phyloP scores from a whole-genome alignment of 1,140 invertebrate species.

The Bombus haemorrhoidalis region DNA sequence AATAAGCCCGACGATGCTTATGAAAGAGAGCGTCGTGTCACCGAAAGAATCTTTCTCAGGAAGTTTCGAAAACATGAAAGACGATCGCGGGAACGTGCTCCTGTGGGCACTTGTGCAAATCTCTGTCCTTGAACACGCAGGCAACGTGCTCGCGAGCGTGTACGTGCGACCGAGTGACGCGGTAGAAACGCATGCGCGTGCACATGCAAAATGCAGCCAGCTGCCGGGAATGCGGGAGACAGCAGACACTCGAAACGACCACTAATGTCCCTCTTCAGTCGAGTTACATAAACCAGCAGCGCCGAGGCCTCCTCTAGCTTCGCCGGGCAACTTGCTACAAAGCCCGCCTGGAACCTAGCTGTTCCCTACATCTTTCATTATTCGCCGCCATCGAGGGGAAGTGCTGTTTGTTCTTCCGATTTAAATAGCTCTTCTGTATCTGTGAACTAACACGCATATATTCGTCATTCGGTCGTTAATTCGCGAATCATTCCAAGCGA shows the following conservation, averaged over 20 bases:
- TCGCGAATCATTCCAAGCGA: neutral
- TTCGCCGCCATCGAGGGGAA: slow-evolving; percentile 1
- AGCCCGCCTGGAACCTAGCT: neutral
- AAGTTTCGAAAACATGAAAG: neutral
- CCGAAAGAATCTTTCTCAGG: neutral
- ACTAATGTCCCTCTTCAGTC: slow-evolving; percentile 61
- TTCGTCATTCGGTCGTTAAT: neutral
- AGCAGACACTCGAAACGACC: slow-evolving; percentile 65
- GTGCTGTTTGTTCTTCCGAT: slow-evolving; percentile 27
- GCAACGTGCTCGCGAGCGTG: neutral
- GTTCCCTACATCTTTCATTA: slow-evolving; percentile 13
- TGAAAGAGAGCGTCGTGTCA: neutral
- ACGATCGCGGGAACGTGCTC: neutral
- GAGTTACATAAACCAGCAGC: slow-evolving; percentile 68
- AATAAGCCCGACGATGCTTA: too few relatives aligned
- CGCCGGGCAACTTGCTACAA: neutral
- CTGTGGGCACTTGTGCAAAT: slow-evolving; percentile 36
- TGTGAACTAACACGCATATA: too few relatives aligned
- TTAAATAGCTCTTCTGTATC: neutral
- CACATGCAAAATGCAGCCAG: slow-evolving; percentile 56
- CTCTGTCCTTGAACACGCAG: slow-evolving; percentile 61
- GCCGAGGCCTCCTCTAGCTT: neutral
- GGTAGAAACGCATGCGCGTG: neutral
- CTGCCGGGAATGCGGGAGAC: slow-evolving; percentile 72
- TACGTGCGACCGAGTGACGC: slow-evolving; percentile 15